Percentiles rank a stretch among this genome's conserved stretches.
These are phyloP conservation scores for Leptobrachium ailaonicum DNA, from an alignment of 2,113 vertebrate genomes.

Conservation along the genomic window DNA sequence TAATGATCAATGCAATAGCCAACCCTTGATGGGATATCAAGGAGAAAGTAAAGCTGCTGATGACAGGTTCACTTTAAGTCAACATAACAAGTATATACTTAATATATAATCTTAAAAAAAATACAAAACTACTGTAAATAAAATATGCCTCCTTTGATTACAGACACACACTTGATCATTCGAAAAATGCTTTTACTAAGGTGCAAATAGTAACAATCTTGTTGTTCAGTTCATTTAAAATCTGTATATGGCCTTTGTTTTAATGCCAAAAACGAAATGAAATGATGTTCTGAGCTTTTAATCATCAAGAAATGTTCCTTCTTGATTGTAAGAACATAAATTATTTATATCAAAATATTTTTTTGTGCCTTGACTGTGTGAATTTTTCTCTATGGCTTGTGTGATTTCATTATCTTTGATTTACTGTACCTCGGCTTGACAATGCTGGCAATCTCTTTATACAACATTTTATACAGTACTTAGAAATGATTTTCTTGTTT, in stretches of 20 bases:
- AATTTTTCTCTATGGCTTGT: constrained; percentile 30
- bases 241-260: constrained; percentile 30
- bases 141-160: no score
- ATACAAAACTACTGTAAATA: no score
- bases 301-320: constrained; percentile 34
- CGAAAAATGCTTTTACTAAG: no score
- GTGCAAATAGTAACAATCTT: no score
- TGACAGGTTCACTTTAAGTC: no score
- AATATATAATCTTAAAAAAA: no score
- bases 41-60: no score
- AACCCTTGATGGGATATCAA: no score
- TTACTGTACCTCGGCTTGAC: constrained; percentile 40
- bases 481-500: constrained; percentile 50
- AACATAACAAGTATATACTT: no score
- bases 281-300: constrained; percentile 41
- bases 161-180: no score
- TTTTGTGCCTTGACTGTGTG: constrained; percentile 37
- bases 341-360: constrained; percentile 40
- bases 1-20: no score
- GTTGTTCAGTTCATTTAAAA: constrained; percentile 7
- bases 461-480: constrained; percentile 48
- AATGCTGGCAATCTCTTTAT: constrained; percentile 50
- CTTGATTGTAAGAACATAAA: constrained; percentile 46
- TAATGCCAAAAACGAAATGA: constrained; percentile 27
- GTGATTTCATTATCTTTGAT: constrained; percentile 50